These are phyloP conservation scores for Drosophila littoralis DNA, from an alignment of 1,140 invertebrate genomes.

Conservation along the genomic window DNA sequence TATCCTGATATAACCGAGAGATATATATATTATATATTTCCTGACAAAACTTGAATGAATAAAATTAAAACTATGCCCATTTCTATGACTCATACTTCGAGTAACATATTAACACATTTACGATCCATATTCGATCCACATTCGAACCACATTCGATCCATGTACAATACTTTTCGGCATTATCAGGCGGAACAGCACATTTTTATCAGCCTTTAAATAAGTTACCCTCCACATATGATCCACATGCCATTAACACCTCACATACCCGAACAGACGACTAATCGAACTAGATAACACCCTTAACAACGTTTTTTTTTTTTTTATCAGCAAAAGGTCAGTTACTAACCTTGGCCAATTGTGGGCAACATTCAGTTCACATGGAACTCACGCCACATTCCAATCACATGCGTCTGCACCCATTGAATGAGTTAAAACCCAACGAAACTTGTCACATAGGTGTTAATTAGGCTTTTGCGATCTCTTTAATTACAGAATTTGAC, in stretches of 20 bases:
- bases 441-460: slow-evolving; percentile 26
- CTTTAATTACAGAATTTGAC: slow-evolving; percentile 35
- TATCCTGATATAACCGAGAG: too few species aligned
- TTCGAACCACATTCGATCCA: slow-evolving; percentile 8
- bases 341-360: slow-evolving; percentile 7
- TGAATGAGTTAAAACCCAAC: too few species aligned
- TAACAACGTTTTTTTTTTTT: background rate
- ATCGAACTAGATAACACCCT: background rate
- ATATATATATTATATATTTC: too few species aligned
- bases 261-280: slow-evolving; percentile 1
- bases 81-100: background rate
- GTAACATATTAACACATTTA: slow-evolving; percentile 1
- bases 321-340: slow-evolving; percentile 6
- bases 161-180: background rate
- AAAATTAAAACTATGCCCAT: background rate
- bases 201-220: background rate
- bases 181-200: background rate
- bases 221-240: slow-evolving; percentile 5
- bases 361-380: background rate
- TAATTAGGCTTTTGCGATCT: slow-evolving; percentile 22
- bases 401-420: too few species aligned
- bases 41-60: too few species aligned
- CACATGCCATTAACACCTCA: background rate
- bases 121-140: slow-evolving; percentile 6
- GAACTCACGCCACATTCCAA: background rate